These are phyloP conservation scores for Aphis craccivora DNA, from an alignment of 1,140 invertebrate genomes.

Conservation along the genomic window DNA sequence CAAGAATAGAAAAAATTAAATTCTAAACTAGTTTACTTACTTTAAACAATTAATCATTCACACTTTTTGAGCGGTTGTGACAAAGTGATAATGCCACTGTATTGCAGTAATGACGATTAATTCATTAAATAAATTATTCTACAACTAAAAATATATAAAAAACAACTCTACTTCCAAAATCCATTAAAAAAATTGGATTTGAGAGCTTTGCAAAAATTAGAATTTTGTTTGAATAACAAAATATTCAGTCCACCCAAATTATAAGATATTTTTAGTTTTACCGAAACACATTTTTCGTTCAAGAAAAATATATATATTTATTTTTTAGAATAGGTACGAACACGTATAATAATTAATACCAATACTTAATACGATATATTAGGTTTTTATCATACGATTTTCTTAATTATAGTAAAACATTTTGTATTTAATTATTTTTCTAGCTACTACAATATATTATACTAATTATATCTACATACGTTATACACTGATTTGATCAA, in stretches of 20 bases:
- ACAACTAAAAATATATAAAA: neutral
- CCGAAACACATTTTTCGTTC: neutral
- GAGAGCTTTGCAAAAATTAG: neutral
- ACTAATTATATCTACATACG: too few relatives aligned
- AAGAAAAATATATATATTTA: too few relatives aligned
- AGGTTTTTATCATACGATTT: neutral
- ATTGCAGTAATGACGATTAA: neutral
- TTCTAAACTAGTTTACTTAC: neutral
- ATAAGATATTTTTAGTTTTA: neutral
- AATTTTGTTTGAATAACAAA: neutral
- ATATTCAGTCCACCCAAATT: neutral
- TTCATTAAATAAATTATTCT: neutral
- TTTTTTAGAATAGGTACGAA: neutral
- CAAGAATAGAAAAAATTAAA: neutral
- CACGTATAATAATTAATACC: neutral
- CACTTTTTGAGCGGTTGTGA: neutral
- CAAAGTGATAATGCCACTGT: neutral
- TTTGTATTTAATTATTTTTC: too few relatives aligned
- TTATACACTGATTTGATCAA: neutral
- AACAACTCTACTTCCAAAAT: neutral
- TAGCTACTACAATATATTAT: too few relatives aligned
- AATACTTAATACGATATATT: neutral
- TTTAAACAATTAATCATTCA: neutral
- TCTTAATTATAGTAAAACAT: neutral
- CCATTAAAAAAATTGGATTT: neutral